A percentile compares a stretch with the other conserved stretches of the same genome.
phyloP scores from a whole-genome alignment of 2,797 vertebrate genomes.

The Silurus aristotelis region DNA sequence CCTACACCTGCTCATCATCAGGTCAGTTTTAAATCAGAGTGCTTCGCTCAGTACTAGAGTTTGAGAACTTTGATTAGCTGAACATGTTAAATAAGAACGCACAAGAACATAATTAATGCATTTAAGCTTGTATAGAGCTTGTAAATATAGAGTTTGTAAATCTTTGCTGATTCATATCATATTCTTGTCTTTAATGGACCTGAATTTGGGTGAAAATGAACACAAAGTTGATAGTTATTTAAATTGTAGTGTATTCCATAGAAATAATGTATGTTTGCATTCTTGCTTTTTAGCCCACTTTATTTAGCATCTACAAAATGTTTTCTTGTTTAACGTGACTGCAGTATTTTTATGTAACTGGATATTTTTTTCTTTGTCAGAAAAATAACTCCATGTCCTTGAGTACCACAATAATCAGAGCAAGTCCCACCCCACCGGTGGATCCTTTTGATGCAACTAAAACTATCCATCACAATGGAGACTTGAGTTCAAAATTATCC shows the following conservation, averaged over 20 bases:
- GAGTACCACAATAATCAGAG: conserved; percentile 89
- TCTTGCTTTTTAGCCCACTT: too few relatives aligned
- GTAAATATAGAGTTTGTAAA: background rate
- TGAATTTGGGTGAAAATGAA: background rate
- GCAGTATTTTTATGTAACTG: background rate
- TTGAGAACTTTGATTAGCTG: background rate
- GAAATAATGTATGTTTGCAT: background rate
- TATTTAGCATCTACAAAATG: background rate
- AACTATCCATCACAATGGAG: conserved; percentile 14
- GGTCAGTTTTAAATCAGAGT: conserved; percentile 66
- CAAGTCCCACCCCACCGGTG: conserved; percentile 81
- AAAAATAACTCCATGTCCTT: conserved; percentile 76
- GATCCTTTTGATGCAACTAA: conserved; percentile 61
- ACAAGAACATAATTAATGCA: background rate
- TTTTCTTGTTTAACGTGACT: background rate
- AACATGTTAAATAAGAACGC: background rate
- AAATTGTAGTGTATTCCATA: background rate
- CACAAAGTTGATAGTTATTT: background rate
- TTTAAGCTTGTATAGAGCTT: background rate
- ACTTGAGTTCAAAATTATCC: conserved; percentile 56
- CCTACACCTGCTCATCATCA: conserved; percentile 66
- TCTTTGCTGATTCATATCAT: background rate
- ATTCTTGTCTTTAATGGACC: background rate
- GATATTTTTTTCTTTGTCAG: conserved; percentile 64
- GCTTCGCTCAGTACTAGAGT: background rate